Evolutionary conservation across 2,888 invertebrate species (phyloP).

Genomic region (Agrochola macilenta): DNA sequence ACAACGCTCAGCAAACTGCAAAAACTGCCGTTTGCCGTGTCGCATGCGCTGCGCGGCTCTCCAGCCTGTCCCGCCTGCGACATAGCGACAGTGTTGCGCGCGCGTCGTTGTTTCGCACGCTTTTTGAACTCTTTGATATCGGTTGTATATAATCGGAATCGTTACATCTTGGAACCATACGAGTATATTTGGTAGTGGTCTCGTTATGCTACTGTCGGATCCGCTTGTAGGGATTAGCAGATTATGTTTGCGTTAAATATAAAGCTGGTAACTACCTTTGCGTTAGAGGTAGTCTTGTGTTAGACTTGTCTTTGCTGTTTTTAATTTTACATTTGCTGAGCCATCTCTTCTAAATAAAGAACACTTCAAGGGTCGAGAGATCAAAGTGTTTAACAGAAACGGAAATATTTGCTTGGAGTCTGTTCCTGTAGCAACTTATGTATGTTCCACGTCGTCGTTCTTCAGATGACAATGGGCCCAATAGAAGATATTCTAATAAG

Average conservation of each 20-base stretch:
- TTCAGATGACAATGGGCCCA: background rate
- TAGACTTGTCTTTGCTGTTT: conserved; percentile 33
- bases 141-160: no score
- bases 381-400: background rate
- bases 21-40: no score
- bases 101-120: no score
- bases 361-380: background rate
- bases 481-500: conserved; percentile 24
- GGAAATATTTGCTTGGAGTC: no score
- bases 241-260: conserved; percentile 69
- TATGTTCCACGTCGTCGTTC: background rate
- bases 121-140: no score
- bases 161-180: background rate
- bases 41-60: no score
- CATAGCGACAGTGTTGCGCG: no score
- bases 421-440: background rate
- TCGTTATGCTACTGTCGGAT: conserved; percentile 34
- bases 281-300: conserved; percentile 20
- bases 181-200: conserved; percentile 57
- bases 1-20: no score
- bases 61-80: no score
- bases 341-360: background rate
- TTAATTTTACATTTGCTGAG: conserved; percentile 18
- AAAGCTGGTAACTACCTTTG: conserved; percentile 66
- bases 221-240: conserved; percentile 67